Percentiles rank a stretch among this genome's conserved stretches.
Evolutionary conservation across 2,888 invertebrate genomes (phyloP).

Genomic region (Nemapogon koenigi): DNA sequence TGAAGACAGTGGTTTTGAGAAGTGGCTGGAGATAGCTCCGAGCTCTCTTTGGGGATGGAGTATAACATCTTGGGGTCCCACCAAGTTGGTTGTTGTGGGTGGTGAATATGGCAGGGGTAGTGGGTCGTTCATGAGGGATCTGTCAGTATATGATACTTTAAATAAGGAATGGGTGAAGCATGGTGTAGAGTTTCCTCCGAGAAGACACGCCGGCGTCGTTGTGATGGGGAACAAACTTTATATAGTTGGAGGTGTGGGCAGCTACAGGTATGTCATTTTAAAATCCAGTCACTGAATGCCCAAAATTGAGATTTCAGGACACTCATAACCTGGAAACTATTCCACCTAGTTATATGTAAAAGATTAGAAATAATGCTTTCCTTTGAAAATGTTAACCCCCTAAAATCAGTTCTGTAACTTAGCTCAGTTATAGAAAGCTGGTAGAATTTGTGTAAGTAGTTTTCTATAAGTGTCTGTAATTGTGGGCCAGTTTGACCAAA

Average conservation of each 20-base stretch:
- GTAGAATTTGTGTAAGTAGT: no score
- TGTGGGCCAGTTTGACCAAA: no score
- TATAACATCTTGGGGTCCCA: constrained; percentile 36
- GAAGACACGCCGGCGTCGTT: constrained; percentile 40
- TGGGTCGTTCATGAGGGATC: constrained; percentile 37
- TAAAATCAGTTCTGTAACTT: no score
- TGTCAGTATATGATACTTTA: constrained; percentile 40
- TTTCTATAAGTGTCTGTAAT: no score
- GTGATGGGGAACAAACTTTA: constrained; percentile 34
- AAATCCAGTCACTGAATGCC: no score
- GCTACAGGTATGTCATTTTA: constrained; percentile 49
- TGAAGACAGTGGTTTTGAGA: constrained; percentile 28
- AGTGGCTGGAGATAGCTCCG: constrained; percentile 43
- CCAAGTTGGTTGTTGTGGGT: constrained; percentile 38
- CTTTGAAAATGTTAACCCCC: no score
- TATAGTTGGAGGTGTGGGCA: constrained; percentile 48
- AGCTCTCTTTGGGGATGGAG: constrained; percentile 50
- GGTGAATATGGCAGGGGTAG: constrained; percentile 46
- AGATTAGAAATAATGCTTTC: no score
- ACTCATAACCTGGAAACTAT: no score
- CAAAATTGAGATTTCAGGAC: no score
- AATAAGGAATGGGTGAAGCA: constrained; percentile 39
- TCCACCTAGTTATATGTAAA: no score
- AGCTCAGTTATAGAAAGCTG: no score
- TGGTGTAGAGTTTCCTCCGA: constrained; percentile 33